These are phyloP conservation scores for Aptenodytes patagonicus DNA, from an alignment of 2,113 vertebrate genomes.

Conservation along the genomic window DNA sequence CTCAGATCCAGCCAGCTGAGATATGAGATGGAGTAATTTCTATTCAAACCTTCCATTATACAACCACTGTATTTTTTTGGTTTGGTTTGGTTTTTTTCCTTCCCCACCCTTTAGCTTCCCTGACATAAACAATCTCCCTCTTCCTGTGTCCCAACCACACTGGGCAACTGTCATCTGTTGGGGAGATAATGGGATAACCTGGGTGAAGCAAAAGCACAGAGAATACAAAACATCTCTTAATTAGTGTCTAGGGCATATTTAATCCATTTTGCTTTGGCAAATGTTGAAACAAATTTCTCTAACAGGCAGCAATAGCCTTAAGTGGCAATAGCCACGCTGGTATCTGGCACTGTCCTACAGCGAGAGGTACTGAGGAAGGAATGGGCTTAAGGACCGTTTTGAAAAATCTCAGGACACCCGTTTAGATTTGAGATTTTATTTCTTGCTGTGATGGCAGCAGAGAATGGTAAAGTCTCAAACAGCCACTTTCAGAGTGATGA, in stretches of 20 bases:
- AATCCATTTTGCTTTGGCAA: neutral
- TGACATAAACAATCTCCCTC: neutral
- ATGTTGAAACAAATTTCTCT: neutral
- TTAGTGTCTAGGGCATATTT: neutral
- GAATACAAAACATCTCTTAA: neutral
- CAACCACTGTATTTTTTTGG: neutral
- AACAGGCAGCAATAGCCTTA: neutral
- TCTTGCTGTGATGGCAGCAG: conserved; percentile 29
- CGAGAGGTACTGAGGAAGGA: neutral
- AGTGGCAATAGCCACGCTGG: neutral
- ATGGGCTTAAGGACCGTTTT: neutral
- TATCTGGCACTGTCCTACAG: neutral
- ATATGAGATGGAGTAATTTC: neutral
- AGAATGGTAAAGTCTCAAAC: neutral
- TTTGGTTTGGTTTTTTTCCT: neutral
- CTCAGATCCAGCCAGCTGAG: neutral
- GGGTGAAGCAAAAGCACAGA: neutral
- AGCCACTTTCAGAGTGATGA: conserved; percentile 5
- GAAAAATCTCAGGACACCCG: neutral
- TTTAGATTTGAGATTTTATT: conserved; percentile 33
- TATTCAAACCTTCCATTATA: neutral
- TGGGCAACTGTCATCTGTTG: neutral
- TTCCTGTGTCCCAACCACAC: neutral
- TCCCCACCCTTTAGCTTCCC: neutral
- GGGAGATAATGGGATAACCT: neutral